Conservation (phyloP, 2,113 vertebrate species). For the Coracopsis vasa region DNA sequence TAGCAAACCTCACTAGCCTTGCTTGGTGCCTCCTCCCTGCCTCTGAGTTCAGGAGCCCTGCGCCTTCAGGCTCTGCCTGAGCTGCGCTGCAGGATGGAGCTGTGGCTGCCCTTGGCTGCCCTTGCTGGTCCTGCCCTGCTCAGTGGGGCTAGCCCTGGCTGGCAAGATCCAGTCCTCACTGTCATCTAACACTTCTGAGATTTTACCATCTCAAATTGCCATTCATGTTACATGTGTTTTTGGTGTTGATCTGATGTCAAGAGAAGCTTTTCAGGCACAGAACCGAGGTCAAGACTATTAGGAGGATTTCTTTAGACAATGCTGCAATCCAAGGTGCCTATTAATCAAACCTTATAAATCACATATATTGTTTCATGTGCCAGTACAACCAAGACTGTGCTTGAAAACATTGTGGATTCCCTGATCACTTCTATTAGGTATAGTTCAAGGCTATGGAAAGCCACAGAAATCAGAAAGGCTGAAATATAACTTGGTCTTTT, state of each 20-base stretch:
- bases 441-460: neutral
- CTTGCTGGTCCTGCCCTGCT: fast-evolving
- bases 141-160: neutral
- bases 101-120: fast-evolving
- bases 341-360: neutral
- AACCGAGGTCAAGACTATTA: neutral
- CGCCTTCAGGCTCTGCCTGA: too few species aligned
- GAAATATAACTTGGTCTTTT: neutral
- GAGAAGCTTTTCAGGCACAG: neutral
- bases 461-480: neutral
- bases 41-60: neutral
- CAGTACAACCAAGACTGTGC: neutral
- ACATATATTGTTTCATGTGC: neutral
- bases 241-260: neutral
- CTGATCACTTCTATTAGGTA: neutral
- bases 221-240: neutral
- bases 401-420: neutral
- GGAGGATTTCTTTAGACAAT: neutral
- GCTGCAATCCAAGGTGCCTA: neutral
- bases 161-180: neutral
- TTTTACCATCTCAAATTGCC: neutral
- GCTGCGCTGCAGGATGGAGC: neutral
- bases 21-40: neutral
- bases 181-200: neutral
- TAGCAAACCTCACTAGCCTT: too few species aligned